phyloP scores from a whole-genome alignment of 2,888 invertebrate genomes.

The Eueremaeus valkanovi region DNA sequence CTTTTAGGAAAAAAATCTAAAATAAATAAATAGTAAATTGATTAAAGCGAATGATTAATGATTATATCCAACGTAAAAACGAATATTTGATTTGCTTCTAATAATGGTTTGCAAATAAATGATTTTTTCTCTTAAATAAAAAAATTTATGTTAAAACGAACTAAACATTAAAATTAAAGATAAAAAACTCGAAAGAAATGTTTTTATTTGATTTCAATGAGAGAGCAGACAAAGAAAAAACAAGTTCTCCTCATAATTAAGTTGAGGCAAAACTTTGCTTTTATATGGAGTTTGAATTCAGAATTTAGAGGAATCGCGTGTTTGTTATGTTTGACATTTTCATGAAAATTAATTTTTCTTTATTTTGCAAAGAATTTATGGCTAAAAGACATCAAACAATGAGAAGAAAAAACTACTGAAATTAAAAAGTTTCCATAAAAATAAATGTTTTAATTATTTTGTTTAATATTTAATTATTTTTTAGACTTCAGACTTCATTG shows the following conservation, averaged over 20 bases:
- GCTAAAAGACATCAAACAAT: conserved; percentile 6
- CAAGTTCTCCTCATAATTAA: conserved; percentile 13
- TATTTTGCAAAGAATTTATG: neutral
- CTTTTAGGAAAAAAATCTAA: no score
- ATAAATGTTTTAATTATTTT: conserved; percentile 6
- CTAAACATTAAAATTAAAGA: neutral
- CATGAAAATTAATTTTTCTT: conserved; percentile 3
- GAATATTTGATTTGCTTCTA: no score
- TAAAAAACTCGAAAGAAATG: neutral
- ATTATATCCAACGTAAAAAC: no score
- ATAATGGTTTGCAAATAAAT: no score
- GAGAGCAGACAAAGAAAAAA: conserved; percentile 1
- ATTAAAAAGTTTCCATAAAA: conserved; percentile 7
- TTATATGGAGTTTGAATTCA: neutral
- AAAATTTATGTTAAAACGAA: neutral
- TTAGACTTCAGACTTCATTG: conserved; percentile 13
- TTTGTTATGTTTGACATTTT: conserved; percentile 1
- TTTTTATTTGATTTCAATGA: no score
- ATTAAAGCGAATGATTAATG: no score
- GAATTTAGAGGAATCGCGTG: conserved; percentile 9
- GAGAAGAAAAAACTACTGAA: conserved; percentile 17
- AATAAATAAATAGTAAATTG: no score
- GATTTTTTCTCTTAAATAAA: no score
- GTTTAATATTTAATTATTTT: no score
- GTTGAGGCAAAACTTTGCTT: neutral